Percentiles rank a stretch among this genome's conserved stretches.
These are phyloP conservation scores for Yponomeuta evonymella DNA, from an alignment of 2,888 invertebrate species.

Conservation along the genomic window DNA sequence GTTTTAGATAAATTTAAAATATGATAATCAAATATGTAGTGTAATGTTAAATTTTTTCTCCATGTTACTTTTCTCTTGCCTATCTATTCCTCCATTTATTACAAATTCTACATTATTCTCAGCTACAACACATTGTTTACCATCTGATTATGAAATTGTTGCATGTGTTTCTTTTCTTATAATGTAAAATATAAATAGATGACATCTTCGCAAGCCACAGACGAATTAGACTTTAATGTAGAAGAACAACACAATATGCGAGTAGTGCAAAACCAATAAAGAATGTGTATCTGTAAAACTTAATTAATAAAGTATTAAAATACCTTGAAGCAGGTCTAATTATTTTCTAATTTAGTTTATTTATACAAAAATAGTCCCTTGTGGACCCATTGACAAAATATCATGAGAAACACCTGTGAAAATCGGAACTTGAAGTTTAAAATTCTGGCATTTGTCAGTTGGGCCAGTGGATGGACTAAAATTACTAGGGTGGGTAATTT, in stretches of 20 bases:
- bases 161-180: background rate
- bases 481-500: background rate
- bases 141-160: background rate
- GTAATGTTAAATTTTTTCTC: background rate
- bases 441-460: too few species aligned
- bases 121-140: background rate
- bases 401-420: too few species aligned
- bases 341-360: background rate
- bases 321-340: slow-evolving; percentile 20
- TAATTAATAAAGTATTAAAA: slow-evolving; percentile 63
- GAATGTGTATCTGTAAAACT: slow-evolving; percentile 54
- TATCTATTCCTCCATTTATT: background rate
- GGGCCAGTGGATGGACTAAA: too few species aligned
- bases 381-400: too few species aligned
- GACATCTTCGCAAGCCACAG: background rate
- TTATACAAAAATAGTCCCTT: too few species aligned
- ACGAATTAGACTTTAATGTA: slow-evolving; percentile 45
- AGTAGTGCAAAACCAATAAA: slow-evolving; percentile 54
- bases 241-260: slow-evolving; percentile 48
- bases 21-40: slow-evolving; percentile 9
- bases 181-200: background rate
- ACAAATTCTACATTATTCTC: background rate
- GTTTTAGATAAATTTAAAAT: slow-evolving; percentile 10
- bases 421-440: too few species aligned
- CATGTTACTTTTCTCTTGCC: background rate